These are phyloP conservation scores for Invenusta paracnida DNA, from an alignment of 2,888 invertebrate genomes.

Conservation along the genomic window DNA sequence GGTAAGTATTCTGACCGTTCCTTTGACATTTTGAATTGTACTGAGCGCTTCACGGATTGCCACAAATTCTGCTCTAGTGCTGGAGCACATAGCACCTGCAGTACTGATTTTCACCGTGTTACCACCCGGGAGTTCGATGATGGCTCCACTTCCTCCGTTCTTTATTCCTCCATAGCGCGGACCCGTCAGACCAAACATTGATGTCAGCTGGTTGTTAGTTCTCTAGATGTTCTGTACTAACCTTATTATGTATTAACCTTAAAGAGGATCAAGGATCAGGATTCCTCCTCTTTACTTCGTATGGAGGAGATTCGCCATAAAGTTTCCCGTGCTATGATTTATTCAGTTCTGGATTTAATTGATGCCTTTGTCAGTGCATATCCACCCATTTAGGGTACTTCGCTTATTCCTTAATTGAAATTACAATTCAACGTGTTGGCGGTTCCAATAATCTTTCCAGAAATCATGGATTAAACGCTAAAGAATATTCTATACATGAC, in stretches of 20 bases:
- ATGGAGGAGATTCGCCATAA: constrained; percentile 1
- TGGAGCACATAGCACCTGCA: too few species aligned
- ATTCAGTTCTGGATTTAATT: constrained; percentile 1
- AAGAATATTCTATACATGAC: not conserved
- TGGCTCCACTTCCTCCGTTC: too few species aligned
- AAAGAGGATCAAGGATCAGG: not conserved
- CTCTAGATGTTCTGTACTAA: too few species aligned
- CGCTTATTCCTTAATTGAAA: not conserved
- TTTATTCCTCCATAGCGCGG: too few species aligned
- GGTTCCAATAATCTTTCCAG: not conserved
- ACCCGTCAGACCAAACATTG: too few species aligned
- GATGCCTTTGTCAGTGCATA: not conserved
- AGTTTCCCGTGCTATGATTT: not conserved
- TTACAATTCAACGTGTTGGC: constrained; percentile 1
- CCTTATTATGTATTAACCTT: not conserved
- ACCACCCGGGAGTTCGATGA: too few species aligned
- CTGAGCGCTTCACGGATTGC: too few species aligned
- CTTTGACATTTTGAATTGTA: too few species aligned
- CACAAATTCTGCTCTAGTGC: too few species aligned
- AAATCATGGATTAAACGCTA: not conserved
- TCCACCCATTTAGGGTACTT: constrained; percentile 21
- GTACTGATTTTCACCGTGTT: too few species aligned
- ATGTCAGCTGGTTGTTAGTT: too few species aligned
- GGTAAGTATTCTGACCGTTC: too few species aligned
- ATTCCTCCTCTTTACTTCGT: not conserved